These are phyloP conservation scores for Hirtodrosophila cameraria DNA, from an alignment of 2,888 invertebrate species.

Conservation along the genomic window DNA sequence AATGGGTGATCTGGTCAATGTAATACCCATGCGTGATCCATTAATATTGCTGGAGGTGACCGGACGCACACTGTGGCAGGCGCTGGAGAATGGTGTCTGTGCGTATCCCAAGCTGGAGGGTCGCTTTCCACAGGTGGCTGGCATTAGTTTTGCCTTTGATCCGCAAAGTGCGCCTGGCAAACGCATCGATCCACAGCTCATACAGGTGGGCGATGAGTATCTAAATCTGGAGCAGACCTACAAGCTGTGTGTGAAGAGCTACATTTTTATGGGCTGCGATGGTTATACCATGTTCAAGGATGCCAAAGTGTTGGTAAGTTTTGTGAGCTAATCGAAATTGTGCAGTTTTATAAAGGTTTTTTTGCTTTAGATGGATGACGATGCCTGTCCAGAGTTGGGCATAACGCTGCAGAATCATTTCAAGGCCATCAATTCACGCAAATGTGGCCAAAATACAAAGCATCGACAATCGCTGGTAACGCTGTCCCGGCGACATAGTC, in stretches of 20 bases:
- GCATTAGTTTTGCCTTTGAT: conserved; percentile 91
- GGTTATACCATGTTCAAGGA: conserved; percentile 92
- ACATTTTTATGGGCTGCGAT: conserved; percentile 92
- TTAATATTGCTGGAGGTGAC: conserved; percentile 90
- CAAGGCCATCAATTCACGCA: conserved; percentile 92
- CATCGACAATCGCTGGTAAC: conserved; percentile 94
- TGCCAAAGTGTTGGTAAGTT: conserved; percentile 89
- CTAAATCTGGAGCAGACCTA: conserved; percentile 89
- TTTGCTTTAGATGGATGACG: conserved; percentile 89
- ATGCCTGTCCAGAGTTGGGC: conserved; percentile 93
- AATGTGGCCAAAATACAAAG: conserved; percentile 88
- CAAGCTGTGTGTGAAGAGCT: conserved; percentile 92
- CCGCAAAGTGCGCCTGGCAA: conserved; percentile 88
- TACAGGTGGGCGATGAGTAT: conserved; percentile 94
- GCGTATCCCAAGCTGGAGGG: conserved; percentile 95
- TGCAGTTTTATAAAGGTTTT: not conserved
- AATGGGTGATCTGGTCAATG: conserved; percentile 91
- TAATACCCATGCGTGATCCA: conserved; percentile 94
- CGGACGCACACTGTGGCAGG: conserved; percentile 88
- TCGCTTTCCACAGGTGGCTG: conserved; percentile 93
- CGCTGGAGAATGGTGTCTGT: conserved; percentile 93
- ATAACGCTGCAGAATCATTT: conserved; percentile 95
- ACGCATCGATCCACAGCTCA: conserved; percentile 89
- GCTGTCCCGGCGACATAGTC: conserved; percentile 90
- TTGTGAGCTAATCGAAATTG: not conserved